Conservation (phyloP, 2,888 invertebrate genomes). For the Priapulus caudatus region DNA sequence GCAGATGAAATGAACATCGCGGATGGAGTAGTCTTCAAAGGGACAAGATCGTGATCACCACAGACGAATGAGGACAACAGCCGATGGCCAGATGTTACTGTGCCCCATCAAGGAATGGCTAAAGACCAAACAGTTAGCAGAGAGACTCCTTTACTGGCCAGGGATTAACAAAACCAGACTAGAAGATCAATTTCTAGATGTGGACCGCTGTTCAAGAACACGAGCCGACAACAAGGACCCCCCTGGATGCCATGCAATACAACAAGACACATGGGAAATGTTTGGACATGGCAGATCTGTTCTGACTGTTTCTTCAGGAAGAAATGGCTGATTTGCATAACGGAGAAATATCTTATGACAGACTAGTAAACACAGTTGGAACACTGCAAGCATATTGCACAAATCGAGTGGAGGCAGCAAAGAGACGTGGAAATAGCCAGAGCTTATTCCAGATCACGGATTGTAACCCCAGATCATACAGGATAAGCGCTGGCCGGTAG, state of each 20-base stretch:
- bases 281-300: conserved; percentile 8
- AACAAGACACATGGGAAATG: conserved; percentile 11
- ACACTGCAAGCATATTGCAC: neutral
- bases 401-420: neutral
- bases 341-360: neutral
- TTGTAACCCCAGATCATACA: neutral
- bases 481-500: neutral
- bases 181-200: neutral
- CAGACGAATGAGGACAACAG: neutral
- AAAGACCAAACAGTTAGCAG: conserved; percentile 10
- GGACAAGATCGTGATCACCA: conserved; percentile 8
- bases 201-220: neutral
- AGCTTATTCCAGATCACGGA: neutral
- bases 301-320: conserved; percentile 15
- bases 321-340: conserved; percentile 12
- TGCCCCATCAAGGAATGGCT: conserved; percentile 12
- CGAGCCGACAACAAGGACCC: conserved; percentile 4
- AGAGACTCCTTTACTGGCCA: conserved; percentile 10
- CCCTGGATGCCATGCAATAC: conserved; percentile 7
- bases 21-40: conserved; percentile 12
- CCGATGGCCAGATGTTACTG: conserved; percentile 10
- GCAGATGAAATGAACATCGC: conserved; percentile 1
- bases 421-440: neutral
- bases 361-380: neutral
- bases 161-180: conserved; percentile 10